A percentile compares a stretch with the other conserved stretches of the same genome.
phyloP scores from a whole-genome alignment of 2,113 vertebrate genomes.

The Cyanoliseus patagonus region DNA sequence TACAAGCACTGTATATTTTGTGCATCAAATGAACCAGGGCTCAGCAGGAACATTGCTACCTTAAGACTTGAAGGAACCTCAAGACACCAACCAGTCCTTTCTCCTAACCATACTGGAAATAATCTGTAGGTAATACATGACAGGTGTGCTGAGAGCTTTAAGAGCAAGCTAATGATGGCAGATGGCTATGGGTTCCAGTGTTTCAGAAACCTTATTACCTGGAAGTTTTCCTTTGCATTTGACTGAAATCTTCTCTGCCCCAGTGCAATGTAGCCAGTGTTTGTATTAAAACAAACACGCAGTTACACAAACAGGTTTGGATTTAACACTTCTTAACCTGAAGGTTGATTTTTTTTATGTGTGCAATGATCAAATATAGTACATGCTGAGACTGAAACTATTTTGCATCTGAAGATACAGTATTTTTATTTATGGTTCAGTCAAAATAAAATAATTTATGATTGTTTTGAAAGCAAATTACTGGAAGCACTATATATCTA shows the following conservation, averaged over 20 bases:
- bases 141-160: background rate
- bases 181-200: background rate
- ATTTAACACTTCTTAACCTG: background rate
- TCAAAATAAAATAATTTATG: slow-evolving; percentile 25
- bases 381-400: background rate
- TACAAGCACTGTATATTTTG: background rate
- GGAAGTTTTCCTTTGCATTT: background rate
- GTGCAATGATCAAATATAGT: background rate
- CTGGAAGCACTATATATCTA: background rate
- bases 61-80: background rate
- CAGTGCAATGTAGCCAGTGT: background rate
- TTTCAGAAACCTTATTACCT: background rate
- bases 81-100: background rate
- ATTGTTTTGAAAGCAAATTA: slow-evolving; percentile 40
- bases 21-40: background rate
- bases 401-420: background rate
- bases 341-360: background rate
- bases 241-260: background rate
- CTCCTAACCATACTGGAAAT: background rate
- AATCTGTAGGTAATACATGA: accelerated
- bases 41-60: background rate
- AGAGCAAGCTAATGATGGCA: background rate
- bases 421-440: slow-evolving; percentile 38
- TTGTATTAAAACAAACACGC: background rate
- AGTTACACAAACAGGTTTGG: background rate